A percentile compares a stretch with the other conserved stretches of the same genome.
Evolutionary conservation across 2,888 invertebrate genomes (phyloP).

Genomic region (Pristionchus fissidentatus): DNA sequence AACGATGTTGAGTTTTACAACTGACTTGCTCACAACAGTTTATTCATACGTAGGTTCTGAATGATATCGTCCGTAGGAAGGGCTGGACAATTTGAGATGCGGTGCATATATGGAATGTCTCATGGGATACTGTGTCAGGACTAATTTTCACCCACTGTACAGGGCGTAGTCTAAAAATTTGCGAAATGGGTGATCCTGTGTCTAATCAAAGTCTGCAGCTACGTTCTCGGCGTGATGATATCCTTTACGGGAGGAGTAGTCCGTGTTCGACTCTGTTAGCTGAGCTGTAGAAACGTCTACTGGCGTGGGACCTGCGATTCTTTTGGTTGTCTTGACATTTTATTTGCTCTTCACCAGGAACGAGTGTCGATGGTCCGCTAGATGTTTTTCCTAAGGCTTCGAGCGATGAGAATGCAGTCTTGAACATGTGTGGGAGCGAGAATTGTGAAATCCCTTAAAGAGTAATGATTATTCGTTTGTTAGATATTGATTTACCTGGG

Average conservation of each 20-base stretch:
- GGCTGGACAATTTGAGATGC: constrained; percentile 23
- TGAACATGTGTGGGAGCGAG: constrained; percentile 65
- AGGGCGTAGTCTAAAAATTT: background rate
- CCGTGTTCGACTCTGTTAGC: constrained; percentile 93
- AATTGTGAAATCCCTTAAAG: constrained; percentile 67
- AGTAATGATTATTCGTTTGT: background rate
- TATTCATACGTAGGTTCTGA: constrained; percentile 22
- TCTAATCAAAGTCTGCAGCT: constrained; percentile 59
- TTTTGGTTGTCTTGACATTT: background rate
- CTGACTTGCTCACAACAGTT: constrained; percentile 10
- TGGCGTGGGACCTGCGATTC: constrained; percentile 50
- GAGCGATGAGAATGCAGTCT: constrained; percentile 61
- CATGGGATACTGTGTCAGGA: background rate
- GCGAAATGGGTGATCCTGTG: background rate
- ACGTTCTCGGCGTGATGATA: constrained; percentile 82
- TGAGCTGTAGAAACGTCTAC: constrained; percentile 82
- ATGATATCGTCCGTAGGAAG: constrained; percentile 13
- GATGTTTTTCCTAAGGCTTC: constrained; percentile 54
- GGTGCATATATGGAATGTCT: constrained; percentile 38
- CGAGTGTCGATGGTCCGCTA: background rate
- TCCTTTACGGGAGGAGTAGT: constrained; percentile 90
- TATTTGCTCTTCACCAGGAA: background rate
- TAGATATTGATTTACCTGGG: constrained; percentile 81
- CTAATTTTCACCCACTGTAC: constrained; percentile 18
- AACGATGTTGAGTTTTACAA: constrained; percentile 55